Evolutionary conservation across 2,888 invertebrate species (phyloP).

Genomic region (Heterodera filipjevi): DNA sequence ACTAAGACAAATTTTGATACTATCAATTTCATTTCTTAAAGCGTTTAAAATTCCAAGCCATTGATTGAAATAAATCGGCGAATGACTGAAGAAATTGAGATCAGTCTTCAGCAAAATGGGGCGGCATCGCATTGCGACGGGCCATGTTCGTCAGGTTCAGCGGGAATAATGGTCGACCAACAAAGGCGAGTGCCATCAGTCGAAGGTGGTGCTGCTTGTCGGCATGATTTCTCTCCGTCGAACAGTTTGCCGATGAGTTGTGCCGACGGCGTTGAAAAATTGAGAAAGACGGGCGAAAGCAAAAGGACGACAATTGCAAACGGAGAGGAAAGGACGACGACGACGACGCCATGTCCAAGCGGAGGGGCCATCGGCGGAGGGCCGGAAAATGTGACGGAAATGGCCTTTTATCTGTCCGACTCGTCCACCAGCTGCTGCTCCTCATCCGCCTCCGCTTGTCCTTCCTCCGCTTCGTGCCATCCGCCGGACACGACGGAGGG

Average conservation of each 20-base stretch:
- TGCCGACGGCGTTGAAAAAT: not conserved
- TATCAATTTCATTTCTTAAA: not conserved
- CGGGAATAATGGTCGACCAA: not conserved
- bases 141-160: not conserved
- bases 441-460: constrained; percentile 7
- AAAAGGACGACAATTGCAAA: not conserved
- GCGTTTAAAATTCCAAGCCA: not conserved
- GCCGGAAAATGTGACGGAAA: not conserved
- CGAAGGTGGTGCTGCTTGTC: not conserved
- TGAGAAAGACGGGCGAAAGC: not conserved
- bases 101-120: not conserved
- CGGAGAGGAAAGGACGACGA: not conserved
- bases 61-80: not conserved
- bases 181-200: not conserved
- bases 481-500: not conserved
- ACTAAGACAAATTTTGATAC: not conserved
- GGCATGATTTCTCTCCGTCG: not conserved
- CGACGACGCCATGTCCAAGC: not conserved
- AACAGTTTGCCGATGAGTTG: not conserved
- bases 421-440: constrained; percentile 19
- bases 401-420: constrained; percentile 6
- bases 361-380: not conserved
- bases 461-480: constrained; percentile 6
- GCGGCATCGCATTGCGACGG: not conserved
- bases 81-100: not conserved